Evolutionary conservation across 2,113 vertebrate genomes (phyloP), one percentile per base, ranked within the genome.

Genomic region (Microcebus tavaratra): DNA sequence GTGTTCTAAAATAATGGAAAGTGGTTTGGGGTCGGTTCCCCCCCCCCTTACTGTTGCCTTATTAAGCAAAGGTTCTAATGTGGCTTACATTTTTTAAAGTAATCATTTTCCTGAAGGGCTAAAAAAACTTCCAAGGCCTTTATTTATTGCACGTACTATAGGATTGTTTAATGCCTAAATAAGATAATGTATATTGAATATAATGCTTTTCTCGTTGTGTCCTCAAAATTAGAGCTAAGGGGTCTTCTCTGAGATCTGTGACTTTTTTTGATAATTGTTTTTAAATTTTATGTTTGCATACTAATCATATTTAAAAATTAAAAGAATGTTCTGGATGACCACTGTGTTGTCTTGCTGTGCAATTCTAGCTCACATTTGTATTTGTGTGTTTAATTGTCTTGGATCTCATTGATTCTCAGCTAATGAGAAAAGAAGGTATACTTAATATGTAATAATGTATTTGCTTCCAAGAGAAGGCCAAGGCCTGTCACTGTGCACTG

Each of bases 1-100:
- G 92, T 78, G 59, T 92, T 97, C 75, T 94, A 70, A 90, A 65
- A 75, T 80, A 94, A 92, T 61, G 34, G 84, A 72, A 80, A 85
- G 7, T 59, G 29, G 8, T 42, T 34, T 25, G 27, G 21, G 17
- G 6, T n/a, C 17, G 42, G 42, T 25, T 36, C 23, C 9, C 53
- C 17, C 18, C 53, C 14, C 78, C 21, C 9, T 36, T 82, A 1
- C 86, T 91, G 34, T 90, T 76, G 67, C 53, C 45, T 80, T 89
- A 61, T 55, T 93, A 88, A 95, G 68, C 67, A 82, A 89, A 53
- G n/a, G 34, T 68, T 88, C 55, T 82, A 1, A 78, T 68, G 5
- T 34, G 14, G 17, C 57, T 90, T 95, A 82, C 34, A 27, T 93
- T 84, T 95, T 93, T 90, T 21, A 10, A 39, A 90, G 50, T 88